Conservation (phyloP, 2,888 invertebrate species). For the Portevinia maculata region DNA sequence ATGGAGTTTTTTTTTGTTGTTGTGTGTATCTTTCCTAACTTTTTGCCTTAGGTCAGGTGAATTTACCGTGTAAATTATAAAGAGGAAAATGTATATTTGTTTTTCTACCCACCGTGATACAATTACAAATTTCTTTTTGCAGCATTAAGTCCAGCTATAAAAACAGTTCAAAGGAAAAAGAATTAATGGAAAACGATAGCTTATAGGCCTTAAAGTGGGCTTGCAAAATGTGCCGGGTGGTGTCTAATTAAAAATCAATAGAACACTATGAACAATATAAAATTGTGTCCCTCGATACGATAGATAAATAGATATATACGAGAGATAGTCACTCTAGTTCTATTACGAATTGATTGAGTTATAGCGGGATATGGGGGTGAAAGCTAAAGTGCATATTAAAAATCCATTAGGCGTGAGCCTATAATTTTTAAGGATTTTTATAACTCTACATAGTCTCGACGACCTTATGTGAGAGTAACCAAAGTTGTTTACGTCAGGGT, state of each 20-base stretch:
- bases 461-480: neutral
- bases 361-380: slow-evolving; percentile 11
- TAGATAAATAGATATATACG: slow-evolving; percentile 15
- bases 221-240: slow-evolving; percentile 4
- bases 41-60: slow-evolving; percentile 37
- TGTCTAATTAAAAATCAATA: slow-evolving; percentile 57
- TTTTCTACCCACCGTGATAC: neutral
- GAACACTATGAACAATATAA: slow-evolving; percentile 27
- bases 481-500: neutral
- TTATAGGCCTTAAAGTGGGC: neutral
- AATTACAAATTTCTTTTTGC: no score
- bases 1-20: slow-evolving; percentile 25
- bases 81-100: slow-evolving; percentile 14
- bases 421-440: slow-evolving; percentile 26
- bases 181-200: slow-evolving; percentile 14
- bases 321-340: slow-evolving; percentile 22
- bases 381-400: slow-evolving; percentile 67
- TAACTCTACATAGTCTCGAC: neutral
- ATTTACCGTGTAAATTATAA: slow-evolving; percentile 46
- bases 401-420: slow-evolving; percentile 59
- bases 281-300: slow-evolving; percentile 4
- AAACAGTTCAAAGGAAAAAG: slow-evolving; percentile 13
- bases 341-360: slow-evolving; percentile 65
- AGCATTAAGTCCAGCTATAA: neutral
- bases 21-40: slow-evolving; percentile 5